Evolutionary conservation across 2,113 vertebrate genomes (phyloP).

Genomic region (Glareola pratincola): DNA sequence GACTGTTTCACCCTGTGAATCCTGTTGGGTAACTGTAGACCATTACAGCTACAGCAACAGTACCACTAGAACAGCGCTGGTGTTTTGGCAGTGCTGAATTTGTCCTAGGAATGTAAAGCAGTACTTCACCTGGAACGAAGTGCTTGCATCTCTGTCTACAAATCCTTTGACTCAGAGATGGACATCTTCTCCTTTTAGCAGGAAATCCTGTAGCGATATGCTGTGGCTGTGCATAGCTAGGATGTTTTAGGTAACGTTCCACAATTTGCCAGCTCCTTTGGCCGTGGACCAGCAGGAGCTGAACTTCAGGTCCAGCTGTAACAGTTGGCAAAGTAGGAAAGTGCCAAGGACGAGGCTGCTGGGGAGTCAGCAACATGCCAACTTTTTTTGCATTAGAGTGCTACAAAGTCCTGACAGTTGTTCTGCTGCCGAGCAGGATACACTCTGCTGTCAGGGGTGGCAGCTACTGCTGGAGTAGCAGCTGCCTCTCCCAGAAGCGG

Average conservation of each 20-base stretch:
- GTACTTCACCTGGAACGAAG: neutral
- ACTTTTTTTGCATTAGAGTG: rapidly evolving
- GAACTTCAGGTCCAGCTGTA: neutral
- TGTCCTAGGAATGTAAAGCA: neutral
- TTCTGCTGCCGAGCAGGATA: neutral
- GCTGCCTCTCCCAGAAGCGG: neutral
- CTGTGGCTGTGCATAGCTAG: neutral
- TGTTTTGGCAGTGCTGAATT: neutral
- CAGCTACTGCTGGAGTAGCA: neutral
- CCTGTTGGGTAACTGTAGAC: neutral
- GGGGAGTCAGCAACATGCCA: neutral
- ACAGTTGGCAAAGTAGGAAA: neutral
- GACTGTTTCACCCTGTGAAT: neutral
- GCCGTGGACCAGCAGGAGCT: neutral
- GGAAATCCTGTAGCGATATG: neutral
- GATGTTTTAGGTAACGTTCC: neutral
- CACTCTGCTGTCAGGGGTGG: neutral
- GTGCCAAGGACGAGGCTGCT: neutral
- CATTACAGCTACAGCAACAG: neutral
- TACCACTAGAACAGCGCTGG: neutral
- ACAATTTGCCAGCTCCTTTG: neutral
- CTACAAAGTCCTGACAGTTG: neutral
- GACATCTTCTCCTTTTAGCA: neutral
- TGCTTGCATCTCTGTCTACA: neutral
- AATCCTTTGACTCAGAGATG: neutral